A percentile compares a stretch with the other conserved stretches of the same genome.
Conservation (phyloP, 2,113 vertebrate species). For the Lepus timidus region DNA sequence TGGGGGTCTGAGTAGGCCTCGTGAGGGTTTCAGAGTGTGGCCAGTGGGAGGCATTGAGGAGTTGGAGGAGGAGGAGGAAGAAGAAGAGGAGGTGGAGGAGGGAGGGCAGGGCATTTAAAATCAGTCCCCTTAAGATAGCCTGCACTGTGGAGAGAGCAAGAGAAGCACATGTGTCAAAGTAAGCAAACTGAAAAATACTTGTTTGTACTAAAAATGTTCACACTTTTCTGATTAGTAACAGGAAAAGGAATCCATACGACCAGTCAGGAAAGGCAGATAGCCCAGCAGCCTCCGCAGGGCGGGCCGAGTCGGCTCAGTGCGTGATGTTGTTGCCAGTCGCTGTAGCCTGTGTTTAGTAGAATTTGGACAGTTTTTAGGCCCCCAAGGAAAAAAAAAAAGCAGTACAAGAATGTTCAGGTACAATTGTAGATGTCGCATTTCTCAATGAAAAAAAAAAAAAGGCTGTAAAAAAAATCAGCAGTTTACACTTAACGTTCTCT, state of each 20-base stretch:
- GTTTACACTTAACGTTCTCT: neutral
- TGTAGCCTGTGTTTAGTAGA: neutral
- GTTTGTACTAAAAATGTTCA: neutral
- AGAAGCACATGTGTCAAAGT: neutral
- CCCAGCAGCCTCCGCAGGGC: neutral
- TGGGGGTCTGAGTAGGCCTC: neutral
- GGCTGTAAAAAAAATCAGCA: neutral
- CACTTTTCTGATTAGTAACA: neutral
- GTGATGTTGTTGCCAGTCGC: rapidly evolving
- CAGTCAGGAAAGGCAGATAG: neutral
- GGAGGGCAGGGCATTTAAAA: neutral
- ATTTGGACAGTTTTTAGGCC: neutral
- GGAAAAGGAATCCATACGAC: neutral
- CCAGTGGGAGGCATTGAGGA: neutral
- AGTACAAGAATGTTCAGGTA: no score
- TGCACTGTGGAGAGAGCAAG: neutral
- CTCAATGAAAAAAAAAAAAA: neutral
- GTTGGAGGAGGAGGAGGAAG: no score
- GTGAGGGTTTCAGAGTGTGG: neutral
- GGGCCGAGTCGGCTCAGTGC: rapidly evolving
- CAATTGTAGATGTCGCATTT: neutral
- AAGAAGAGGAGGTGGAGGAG: rapidly evolving
- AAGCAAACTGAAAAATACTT: neutral
- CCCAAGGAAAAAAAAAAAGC: neutral
- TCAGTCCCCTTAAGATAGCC: neutral